Evolutionary conservation across 2,888 invertebrate species (phyloP).

Genomic region (Glyphotaelius pellucidus): DNA sequence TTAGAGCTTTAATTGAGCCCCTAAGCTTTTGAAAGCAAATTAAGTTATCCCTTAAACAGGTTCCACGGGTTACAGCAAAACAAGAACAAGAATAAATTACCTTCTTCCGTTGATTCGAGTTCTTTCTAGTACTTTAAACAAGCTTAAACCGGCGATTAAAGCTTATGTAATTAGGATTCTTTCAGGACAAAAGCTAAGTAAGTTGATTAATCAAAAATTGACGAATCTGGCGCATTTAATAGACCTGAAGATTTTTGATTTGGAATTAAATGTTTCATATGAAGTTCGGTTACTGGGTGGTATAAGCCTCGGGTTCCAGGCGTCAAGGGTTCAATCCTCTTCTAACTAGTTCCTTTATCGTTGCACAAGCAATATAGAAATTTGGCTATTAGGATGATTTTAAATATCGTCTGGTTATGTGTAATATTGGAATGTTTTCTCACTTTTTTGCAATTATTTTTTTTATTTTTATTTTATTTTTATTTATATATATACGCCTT

Average conservation of each 20-base stretch:
- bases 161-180: background rate
- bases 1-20: background rate
- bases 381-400: too few relatives aligned
- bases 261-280: background rate
- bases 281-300: background rate
- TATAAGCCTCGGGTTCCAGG: background rate
- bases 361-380: background rate
- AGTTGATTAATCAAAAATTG: background rate
- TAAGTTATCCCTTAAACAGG: background rate
- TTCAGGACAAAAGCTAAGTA: background rate
- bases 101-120: background rate
- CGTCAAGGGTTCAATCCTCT: background rate
- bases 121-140: background rate
- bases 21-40: background rate
- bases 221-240: background rate
- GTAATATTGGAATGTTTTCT: too few relatives aligned
- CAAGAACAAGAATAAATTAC: background rate
- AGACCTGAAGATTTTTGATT: background rate
- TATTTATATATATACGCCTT: too few relatives aligned
- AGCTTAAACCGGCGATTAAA: background rate
- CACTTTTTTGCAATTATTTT: too few relatives aligned
- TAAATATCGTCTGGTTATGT: too few relatives aligned
- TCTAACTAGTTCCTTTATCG: background rate
- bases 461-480: too few relatives aligned
- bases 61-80: background rate